Base-by-base conservation (phyloP, 2,797 vertebrate species). In the Poeciliopsis turneri region DNA sequence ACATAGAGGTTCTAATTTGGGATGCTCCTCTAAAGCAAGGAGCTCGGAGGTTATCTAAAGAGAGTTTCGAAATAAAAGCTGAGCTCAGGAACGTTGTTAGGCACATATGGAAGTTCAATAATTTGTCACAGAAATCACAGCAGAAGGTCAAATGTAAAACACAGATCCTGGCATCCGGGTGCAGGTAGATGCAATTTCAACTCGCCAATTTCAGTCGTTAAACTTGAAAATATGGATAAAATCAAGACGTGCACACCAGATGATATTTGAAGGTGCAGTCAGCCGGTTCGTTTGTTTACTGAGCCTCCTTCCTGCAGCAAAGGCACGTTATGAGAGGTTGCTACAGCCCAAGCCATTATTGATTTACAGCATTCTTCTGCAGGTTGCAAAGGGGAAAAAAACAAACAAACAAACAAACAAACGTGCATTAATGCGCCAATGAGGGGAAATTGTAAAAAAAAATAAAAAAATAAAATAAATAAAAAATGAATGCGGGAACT, bases 1-100 rank as follows among this genome's bases (percentile, higher is more conserved):
- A 93, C 86, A 92, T 91, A 92, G 64, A 53, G 82, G 78, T 71
- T 71, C 89, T 89, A 91, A 51, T 88, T 92, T 82, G 53, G 49
- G 81, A 82, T 53, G 59, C 0, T 28, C 59, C 77, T 78, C 72
- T 78, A 71, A 33, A 77, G 81, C 84, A 83, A 77, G 61, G 59
- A 45, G 79, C 72, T 10, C 47, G 0, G 11, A 73, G 74, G 18
- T 74, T 79, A 78, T 81, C 33, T 61, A 49, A 45, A 11, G 46
- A 36, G 43, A 36, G 39, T 18, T 39, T n/a, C 47, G 49, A 74
- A n/a, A 43, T 30, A 70, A 75, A 53, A 13, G 55, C 30, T 45
- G 13, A 75, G 39, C 33, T 36, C 43, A 49, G 43, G 20, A 82
- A 4, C 18, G 53, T 20, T 36, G 39, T 15, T 11, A 43, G 15